Base-by-base conservation (phyloP, 2,797 vertebrate species). In the Triplophysa bombifrons region DNA sequence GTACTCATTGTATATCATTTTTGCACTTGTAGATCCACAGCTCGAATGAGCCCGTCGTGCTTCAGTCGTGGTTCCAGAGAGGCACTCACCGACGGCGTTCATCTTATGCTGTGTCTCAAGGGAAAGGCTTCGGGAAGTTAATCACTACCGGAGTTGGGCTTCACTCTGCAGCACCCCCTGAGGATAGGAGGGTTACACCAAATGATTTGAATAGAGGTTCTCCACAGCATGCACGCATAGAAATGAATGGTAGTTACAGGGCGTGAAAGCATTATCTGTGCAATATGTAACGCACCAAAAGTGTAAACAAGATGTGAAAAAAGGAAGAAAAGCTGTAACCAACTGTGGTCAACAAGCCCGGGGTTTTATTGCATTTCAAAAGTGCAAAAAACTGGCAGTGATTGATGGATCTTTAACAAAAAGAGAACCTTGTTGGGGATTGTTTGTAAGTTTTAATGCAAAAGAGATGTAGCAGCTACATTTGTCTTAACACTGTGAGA, bases 91-190 rank as follows among this genome's bases (percentile, higher is more conserved):
- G 5, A n/a, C 90, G 92, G 2, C 92, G 89, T 8, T 97, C 96
- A 22, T 93, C 94, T 55, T 96, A 96, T 0, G 94, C 94, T 20
- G 88, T 96, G 87, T 95, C 95, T 17, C 95, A 96, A 89, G 92
- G 83, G 19, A 89, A 90, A 17, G 94, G 94, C 53, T 91, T 93
- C 0, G 93, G 93, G 0, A 82, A 88, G 17, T 89, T 95, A 81
- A 94, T 96, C 87, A 89, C 91, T 2, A 88, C 91, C 3, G 86
- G 85, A 30, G 79, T 81, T 2, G 58, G 68, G 41, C 72, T 84
- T 58, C 82, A 3, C 44, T 84, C 56, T 68, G 53, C 78, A 14
- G 71, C 27, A 8, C 53, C 77, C 0, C 22, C 38, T 0, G 60
- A 83, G 80, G 79, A 87, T 3, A 34, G 85, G 77, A 87, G 63